Evolutionary conservation across 2,113 vertebrate genomes (phyloP).

Genomic region (Rhinoptilus africanus): DNA sequence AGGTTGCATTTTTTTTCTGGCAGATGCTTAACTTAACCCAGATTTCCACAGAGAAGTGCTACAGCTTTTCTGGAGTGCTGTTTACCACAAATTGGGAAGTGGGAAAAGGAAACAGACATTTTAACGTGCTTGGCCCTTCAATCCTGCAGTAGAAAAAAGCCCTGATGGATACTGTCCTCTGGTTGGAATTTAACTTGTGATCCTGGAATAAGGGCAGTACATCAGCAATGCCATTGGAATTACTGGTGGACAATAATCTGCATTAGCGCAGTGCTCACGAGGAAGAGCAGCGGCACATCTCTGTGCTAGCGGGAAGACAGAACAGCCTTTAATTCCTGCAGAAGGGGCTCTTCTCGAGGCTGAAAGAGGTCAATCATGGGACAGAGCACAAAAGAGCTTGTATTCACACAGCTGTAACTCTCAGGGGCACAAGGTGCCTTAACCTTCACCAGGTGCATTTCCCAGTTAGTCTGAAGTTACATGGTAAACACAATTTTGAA

Average conservation of each 20-base stretch:
- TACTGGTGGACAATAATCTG: background rate
- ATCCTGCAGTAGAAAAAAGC: background rate
- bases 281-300: background rate
- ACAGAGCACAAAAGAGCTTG: background rate
- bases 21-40: background rate
- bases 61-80: background rate
- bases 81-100: background rate
- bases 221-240: background rate
- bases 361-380: background rate
- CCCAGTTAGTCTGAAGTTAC: background rate
- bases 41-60: background rate
- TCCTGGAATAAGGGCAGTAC: background rate
- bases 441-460: background rate
- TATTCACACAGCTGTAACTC: background rate
- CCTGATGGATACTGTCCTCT: background rate
- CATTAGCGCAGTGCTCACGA: background rate
- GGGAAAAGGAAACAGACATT: background rate
- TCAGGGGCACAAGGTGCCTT: background rate
- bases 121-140: background rate
- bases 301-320: background rate
- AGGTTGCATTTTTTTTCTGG: background rate
- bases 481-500: background rate
- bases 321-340: background rate
- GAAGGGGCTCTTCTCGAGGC: background rate
- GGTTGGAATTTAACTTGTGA: background rate